Evolutionary conservation across 2,113 vertebrate species (phyloP), one percentile per base, ranked within the genome.

Genomic region (Dicrurus megarhynchus): DNA sequence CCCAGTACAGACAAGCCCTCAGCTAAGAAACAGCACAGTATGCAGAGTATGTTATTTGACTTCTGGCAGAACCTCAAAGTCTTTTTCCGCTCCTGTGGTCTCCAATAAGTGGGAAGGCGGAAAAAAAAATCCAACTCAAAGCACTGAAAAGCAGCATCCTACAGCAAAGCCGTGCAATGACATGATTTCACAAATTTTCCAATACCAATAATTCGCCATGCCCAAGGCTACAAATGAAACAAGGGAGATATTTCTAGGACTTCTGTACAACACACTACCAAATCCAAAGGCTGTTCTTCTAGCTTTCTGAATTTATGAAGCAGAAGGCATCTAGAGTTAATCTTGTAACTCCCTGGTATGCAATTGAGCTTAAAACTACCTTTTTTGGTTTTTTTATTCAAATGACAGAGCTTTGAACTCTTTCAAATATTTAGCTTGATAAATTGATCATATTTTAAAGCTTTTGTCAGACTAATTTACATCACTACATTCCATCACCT

Each of bases 221-320:
- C 93, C 97, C 97, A 97, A 90, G 84, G 84, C 94, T 92, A 96
- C 96, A 98, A 95, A 87, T 71, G 44, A 95, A 97, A 95, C 94
- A 93, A 90, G 83, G 84, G 37, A 77, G 90, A 32, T 89, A 89
- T 95, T 98, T 97, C 95, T 87, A 47, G 85, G 76, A 81, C 85
- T 97, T 97, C 81, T 88, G 96, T 86, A 41, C 30, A 96, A 95
- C 84, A 83, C 88, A 95, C 89, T 92, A 87, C 70, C 70, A 94
- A 75, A 63, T 93, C 93, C 53, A 94, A 88, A 91, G 46, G 59
- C 49, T 92, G 68, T 41, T 80, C 42, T 77, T 89, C 56, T 20
- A 80, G 74, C 15, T 56, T 93, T 96, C 84, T 71, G 21, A 77
- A 94, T 88, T 93, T 96, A 64, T 68, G 74, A 94, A 88, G 74